Base-by-base conservation (phyloP, 2,797 vertebrate species). In the Melopsittacus undulatus region DNA sequence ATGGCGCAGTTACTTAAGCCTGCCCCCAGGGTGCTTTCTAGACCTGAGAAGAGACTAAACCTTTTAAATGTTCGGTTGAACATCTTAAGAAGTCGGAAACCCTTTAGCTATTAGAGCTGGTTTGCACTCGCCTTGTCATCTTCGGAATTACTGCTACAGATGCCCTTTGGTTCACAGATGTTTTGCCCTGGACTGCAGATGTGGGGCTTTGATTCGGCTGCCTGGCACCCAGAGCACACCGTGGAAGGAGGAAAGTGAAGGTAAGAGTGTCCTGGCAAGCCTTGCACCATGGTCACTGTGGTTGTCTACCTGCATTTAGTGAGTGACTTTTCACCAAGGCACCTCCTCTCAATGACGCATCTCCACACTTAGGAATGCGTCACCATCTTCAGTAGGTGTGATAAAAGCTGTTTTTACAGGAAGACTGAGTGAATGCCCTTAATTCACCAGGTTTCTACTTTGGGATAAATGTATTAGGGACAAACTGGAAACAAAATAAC, bases 41-140 rank as follows among this genome's bases (percentile, higher is more conserved):
- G 96, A 95, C 97, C 96, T 95, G 97, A 97, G 97, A 97, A 90
- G 95, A 97, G 97, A 97, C 96, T 84, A 96, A 98, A 97, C 97
- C 97, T 98, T 98, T 98, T 97, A 98, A 97, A 97, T 97, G 97
- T 97, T 98, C 97, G 94, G 97, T 95, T 97, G 97, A 97, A 96
- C 94, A 94, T 97, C 97, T 98, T 96, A 91, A 94, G 97, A 97
- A 98, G 96, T 97, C 97, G 97, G 95, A 93, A 97, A 97, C 96
- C 96, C 94, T 93, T 97, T 79, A 80, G 94, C 94, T 97, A 54
- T 97, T 96, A 96, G 92, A 95, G 63, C 79, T 7, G 30, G 91
- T 91, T 97, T 89, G 45, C 90, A 81, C 87, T 97, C 67, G 87
- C 93, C 92, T 95, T 96, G 95, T 96, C 97, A 84, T 59, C 69